Evolutionary conservation across 2,113 vertebrate species (phyloP).

Genomic region (Ginglymostoma cirratum): DNA sequence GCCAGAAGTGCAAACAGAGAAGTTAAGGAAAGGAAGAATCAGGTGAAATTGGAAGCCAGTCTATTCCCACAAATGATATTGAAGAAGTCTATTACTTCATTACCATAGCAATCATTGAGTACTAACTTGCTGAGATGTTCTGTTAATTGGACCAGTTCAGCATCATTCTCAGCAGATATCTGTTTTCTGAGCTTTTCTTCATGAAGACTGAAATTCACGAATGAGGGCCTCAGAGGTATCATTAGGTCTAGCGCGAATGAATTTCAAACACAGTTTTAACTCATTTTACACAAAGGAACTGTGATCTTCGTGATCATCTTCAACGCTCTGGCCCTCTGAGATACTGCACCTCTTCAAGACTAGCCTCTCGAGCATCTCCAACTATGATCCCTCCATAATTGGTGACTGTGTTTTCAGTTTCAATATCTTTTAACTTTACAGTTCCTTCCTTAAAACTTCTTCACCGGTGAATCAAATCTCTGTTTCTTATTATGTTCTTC

Average conservation of each 20-base stretch:
- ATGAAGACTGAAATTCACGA: not conserved
- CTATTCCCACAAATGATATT: no score
- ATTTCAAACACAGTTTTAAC: not conserved
- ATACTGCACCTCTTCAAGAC: no score
- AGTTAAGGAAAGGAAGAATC: no score
- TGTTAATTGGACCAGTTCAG: not conserved
- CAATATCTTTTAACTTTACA: not conserved
- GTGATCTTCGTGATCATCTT: not conserved
- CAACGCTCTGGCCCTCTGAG: no score
- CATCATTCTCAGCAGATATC: not conserved
- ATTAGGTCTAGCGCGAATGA: not conserved
- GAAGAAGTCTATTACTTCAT: no score
- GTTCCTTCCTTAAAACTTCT: not conserved
- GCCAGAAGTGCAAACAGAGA: no score
- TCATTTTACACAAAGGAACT: not conserved
- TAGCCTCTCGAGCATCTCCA: no score
- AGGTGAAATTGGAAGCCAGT: no score
- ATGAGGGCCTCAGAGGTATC: conserved; percentile 22
- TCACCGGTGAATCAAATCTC: not conserved
- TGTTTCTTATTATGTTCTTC: not conserved
- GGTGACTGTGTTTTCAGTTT: not conserved
- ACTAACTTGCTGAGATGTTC: not conserved
- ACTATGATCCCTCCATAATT: no score
- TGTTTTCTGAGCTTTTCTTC: not conserved
- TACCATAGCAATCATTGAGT: no score